A percentile compares a stretch with the other conserved stretches of the same genome.
Evolutionary conservation across 2,113 vertebrate genomes (phyloP).

Genomic region (Limanda limanda): DNA sequence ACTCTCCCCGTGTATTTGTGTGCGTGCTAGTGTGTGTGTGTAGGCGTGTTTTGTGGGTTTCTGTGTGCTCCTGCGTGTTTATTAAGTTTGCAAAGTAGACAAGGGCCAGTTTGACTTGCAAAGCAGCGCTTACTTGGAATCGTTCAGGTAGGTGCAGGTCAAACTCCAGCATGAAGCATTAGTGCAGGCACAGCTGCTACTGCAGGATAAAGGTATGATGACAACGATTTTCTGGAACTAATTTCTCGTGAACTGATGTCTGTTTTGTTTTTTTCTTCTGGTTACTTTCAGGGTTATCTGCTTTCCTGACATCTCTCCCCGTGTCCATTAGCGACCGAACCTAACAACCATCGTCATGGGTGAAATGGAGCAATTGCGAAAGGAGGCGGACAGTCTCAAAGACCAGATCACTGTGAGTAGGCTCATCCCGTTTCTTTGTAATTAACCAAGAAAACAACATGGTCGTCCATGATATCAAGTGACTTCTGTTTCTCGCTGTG

Average conservation of each 20-base stretch:
- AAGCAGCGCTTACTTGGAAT: constrained; percentile 68
- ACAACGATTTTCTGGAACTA: neutral
- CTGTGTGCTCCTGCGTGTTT: constrained; percentile 43
- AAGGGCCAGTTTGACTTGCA: constrained; percentile 83
- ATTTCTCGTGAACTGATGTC: constrained; percentile 2
- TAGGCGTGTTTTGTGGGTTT: constrained; percentile 56
- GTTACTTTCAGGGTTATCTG: constrained; percentile 53
- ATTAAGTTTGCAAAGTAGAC: constrained; percentile 83
- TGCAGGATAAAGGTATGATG: neutral
- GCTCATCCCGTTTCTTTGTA: neutral
- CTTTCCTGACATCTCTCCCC: constrained; percentile 58
- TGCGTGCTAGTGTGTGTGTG: neutral
- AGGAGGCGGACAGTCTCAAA: constrained; percentile 95
- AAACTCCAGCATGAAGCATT: neutral
- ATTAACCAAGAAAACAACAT: neutral
- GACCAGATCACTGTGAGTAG: constrained; percentile 93
- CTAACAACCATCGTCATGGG: constrained; percentile 85
- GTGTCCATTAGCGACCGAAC: constrained; percentile 63
- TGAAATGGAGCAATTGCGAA: constrained; percentile 95
- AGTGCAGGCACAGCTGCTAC: neutral
- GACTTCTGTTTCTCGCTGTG: neutral
- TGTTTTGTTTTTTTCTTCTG: neutral
- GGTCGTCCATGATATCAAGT: neutral
- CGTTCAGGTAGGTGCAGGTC: constrained; percentile 36
- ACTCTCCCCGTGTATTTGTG: neutral